These are phyloP conservation scores for Camelus bactrianus DNA, from an alignment of 2,113 vertebrate species.

Conservation along the genomic window DNA sequence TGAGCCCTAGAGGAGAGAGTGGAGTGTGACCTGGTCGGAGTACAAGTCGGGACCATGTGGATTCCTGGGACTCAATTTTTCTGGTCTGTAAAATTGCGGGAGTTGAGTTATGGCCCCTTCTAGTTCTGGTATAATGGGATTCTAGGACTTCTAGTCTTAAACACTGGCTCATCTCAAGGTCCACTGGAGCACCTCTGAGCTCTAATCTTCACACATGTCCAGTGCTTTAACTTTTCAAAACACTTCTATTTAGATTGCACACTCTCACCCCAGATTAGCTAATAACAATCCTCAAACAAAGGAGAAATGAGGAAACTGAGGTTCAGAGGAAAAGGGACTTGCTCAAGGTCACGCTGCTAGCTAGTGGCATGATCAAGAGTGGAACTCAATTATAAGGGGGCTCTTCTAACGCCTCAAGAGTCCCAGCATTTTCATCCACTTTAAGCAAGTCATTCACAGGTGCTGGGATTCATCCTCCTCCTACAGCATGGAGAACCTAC, in stretches of 20 bases:
- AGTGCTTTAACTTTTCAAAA: not conserved
- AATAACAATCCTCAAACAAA: not conserved
- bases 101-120: not conserved
- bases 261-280: not conserved
- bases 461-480: not conserved
- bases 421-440: not conserved
- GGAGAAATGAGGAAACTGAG: not conserved
- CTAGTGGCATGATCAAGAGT: not conserved
- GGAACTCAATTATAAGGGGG: not conserved
- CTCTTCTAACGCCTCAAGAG: not conserved
- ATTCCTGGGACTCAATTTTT: not conserved
- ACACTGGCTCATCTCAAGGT: not conserved
- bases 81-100: not conserved
- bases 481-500: no score
- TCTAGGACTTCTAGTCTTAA: not conserved
- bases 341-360: not conserved
- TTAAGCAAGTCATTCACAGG: not conserved
- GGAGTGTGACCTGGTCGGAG: not conserved
- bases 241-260: not conserved
- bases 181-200: not conserved
- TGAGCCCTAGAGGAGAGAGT: not conserved
- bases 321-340: conserved; percentile 6
- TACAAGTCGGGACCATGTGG: not conserved
- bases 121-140: not conserved
- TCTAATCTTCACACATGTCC: not conserved